Conservation (phyloP, 2,888 invertebrate species). For the Cephalotes varians region DNA sequence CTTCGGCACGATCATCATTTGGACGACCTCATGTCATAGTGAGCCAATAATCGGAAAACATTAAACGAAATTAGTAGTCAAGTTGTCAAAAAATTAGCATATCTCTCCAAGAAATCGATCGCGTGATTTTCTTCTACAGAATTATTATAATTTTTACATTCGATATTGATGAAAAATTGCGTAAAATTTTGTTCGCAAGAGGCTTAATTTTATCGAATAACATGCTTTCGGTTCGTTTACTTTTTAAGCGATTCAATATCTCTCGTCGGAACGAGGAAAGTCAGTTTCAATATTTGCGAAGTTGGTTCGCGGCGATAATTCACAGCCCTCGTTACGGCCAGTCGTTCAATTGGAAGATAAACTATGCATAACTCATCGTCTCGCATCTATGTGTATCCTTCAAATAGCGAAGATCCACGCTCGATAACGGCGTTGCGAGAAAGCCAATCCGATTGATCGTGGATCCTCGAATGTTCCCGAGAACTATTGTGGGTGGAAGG, state of each 20-base stretch:
- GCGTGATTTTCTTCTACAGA: not conserved
- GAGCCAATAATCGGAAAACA: not conserved
- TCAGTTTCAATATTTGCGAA: constrained; percentile 11
- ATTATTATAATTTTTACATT: not conserved
- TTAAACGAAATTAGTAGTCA: constrained; percentile 20
- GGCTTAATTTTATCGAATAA: not conserved
- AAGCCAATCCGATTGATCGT: constrained; percentile 47
- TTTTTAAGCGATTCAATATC: not conserved
- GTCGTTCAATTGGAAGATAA: constrained; percentile 25
- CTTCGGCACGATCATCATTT: constrained; percentile 18
- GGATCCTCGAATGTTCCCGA: constrained; percentile 52
- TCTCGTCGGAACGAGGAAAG: not conserved
- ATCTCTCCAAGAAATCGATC: not conserved
- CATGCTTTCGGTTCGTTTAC: not conserved
- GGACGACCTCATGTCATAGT: not conserved
- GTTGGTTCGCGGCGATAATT: constrained; percentile 25
- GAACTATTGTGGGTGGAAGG: constrained; percentile 61
- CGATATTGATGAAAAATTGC: not conserved
- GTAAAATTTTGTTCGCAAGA: not conserved
- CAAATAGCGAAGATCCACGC: constrained; percentile 8
- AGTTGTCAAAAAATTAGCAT: not conserved
- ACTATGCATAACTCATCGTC: constrained; percentile 32
- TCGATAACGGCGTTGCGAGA: not conserved
- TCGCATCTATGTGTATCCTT: constrained; percentile 12
- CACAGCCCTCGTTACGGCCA: not conserved